These are phyloP conservation scores for Ormyrus pomaceus DNA, from an alignment of 2,888 invertebrate genomes.

Conservation along the genomic window DNA sequence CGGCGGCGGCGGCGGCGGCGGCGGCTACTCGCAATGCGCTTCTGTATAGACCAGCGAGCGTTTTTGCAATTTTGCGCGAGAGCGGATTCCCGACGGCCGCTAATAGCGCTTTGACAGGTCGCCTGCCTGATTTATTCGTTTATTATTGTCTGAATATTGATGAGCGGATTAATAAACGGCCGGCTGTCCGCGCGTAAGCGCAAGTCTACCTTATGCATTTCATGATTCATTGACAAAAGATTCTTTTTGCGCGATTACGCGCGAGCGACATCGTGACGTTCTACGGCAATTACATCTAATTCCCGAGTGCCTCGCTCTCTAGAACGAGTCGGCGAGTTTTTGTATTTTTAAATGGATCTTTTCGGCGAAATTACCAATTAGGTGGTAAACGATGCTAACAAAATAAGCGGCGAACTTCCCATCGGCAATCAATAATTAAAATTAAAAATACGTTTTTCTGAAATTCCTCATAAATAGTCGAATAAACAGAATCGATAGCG, in stretches of 20 bases:
- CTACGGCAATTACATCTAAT: too few relatives aligned
- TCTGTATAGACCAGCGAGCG: conserved; percentile 24
- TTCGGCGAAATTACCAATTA: too few relatives aligned
- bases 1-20: neutral
- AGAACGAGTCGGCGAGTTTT: too few relatives aligned
- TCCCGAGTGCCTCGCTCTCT: too few relatives aligned
- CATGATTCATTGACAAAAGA: conserved; percentile 47
- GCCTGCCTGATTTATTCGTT: conserved; percentile 51
- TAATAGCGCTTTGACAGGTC: conserved; percentile 48
- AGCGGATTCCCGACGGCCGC: conserved; percentile 26
- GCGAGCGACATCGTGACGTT: too few relatives aligned
- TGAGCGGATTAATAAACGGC: conserved; percentile 51
- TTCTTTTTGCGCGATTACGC: neutral
- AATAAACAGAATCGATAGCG: conserved; percentile 18
- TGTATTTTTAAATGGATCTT: too few relatives aligned
- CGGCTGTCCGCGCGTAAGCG: neutral
- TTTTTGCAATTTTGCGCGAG: conserved; percentile 48
- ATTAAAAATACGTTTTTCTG: conserved; percentile 14
- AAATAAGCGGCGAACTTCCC: too few relatives aligned
- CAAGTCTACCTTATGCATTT: neutral
- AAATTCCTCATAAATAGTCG: conserved; percentile 26
- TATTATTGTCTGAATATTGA: conserved; percentile 56
- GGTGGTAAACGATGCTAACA: too few relatives aligned
- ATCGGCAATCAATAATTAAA: too few relatives aligned
- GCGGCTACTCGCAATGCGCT: neutral